A percentile compares a stretch with the other conserved stretches of the same genome.
These are phyloP conservation scores for Ctena decussata DNA, from an alignment of 2,888 invertebrate species.

Conservation along the genomic window DNA sequence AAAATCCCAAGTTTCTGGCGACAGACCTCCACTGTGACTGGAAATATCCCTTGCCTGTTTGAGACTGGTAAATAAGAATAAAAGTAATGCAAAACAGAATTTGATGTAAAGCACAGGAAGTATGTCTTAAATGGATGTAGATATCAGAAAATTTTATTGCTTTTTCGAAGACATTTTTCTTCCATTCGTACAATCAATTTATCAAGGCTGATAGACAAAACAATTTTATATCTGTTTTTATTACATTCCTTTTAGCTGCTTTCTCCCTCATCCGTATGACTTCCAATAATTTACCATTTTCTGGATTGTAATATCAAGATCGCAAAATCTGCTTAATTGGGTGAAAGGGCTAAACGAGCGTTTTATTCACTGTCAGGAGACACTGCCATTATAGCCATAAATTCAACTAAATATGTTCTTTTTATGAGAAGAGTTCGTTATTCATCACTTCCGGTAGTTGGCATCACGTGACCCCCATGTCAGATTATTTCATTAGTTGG, in stretches of 20 bases:
- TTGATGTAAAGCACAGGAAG: conserved; percentile 3
- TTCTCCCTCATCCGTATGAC: conserved; percentile 49
- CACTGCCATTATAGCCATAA: conserved; percentile 66
- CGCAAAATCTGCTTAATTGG: conserved; percentile 63
- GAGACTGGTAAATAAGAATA: neutral
- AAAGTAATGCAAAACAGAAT: neutral
- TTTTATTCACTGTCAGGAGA: conserved; percentile 61
- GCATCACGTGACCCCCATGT: conserved; percentile 58
- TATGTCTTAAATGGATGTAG: conserved; percentile 11
- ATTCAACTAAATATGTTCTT: conserved; percentile 57
- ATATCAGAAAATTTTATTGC: conserved; percentile 69
- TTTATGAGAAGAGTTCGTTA: conserved; percentile 62
- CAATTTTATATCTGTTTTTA: conserved; percentile 70
- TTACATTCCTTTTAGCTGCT: conserved; percentile 67
- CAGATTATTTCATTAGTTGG: conserved; percentile 51
- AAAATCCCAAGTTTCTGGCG: too few relatives aligned
- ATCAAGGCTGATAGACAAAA: conserved; percentile 63
- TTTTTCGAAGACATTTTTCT: conserved; percentile 69
- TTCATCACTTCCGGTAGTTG: conserved; percentile 64
- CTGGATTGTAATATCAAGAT: conserved; percentile 64
- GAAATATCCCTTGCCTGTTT: neutral
- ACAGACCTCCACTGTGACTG: too few relatives aligned
- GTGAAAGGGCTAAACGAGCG: conserved; percentile 55
- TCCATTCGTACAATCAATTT: conserved; percentile 66
- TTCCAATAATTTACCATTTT: conserved; percentile 64